Base-by-base conservation (phyloP, 2,888 invertebrate genomes). In the Cheilosia vernalis region DNA sequence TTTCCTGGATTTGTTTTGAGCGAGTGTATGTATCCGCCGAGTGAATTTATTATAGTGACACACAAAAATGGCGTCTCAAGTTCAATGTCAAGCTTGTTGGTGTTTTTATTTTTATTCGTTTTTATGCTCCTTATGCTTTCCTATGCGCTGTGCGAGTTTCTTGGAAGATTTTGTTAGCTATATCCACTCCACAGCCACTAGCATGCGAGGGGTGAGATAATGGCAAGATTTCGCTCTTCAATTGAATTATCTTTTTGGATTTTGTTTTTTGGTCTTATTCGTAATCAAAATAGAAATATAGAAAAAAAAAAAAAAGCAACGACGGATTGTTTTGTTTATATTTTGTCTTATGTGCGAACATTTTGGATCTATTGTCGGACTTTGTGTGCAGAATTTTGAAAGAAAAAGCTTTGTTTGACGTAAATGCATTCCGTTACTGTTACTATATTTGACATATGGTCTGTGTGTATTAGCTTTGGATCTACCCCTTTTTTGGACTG, bases 51-150 rank as follows among this genome's bases (percentile, higher is more conserved):
- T 85, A 80, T 85, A 85, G 85, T 85, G 85, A 85, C 85, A 85
- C 81, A 85, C 85, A 85, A 85, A 85, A 81, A 85, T 85, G 85
- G 85, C 80, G 86, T 86, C 86, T 86, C 86, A 86, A 86, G 86
- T 86, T 86, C 86, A 86, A 86, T 86, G 86, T 86, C 86, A 86
- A 86, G 86, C 73, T 73, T 82, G 86, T 82, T 86, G 80, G 84
- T 85, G 44, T 76, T 70, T 85, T 84, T 72, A 19, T 74, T 53
- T 27, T 49, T 70, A 53, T 73, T 60, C n/a, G 6, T 66, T 61
- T 53, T 40, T 70, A 66, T 72, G 30, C 44, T 80, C 37, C 49
- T 70, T 78, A 70, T 85, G 80, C 76, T 80, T 69, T 53, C 47
- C 61, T 79, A 64, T 53, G 69, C 30, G 64, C 47, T 40, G 64